A percentile compares a stretch with the other conserved stretches of the same genome.
phyloP scores from a whole-genome alignment of 2,113 vertebrate species.

The Mormyrus lacerda region DNA sequence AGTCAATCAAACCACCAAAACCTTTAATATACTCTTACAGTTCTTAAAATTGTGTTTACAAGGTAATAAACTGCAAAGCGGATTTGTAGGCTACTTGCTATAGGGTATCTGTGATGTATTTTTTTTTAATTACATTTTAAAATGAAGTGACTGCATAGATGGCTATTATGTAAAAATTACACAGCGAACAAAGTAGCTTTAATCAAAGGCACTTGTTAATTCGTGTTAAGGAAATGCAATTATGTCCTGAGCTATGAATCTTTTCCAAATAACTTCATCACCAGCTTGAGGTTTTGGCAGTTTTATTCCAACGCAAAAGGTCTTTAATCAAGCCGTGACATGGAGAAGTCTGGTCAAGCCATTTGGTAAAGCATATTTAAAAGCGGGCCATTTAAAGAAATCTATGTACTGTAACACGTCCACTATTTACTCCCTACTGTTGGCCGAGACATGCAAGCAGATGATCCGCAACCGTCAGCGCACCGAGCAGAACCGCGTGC shows the following conservation, averaged over 20 bases:
- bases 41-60: not conserved
- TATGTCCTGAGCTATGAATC: not conserved
- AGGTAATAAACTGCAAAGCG: not conserved
- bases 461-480: not conserved
- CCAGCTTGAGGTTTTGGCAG: slow-evolving; percentile 7
- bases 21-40: not conserved
- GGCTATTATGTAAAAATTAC: not conserved
- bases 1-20: not conserved
- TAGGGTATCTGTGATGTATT: not conserved
- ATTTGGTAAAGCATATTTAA: slow-evolving; percentile 12
- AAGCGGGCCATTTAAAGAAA: not conserved
- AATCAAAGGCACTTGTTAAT: not conserved
- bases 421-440: not conserved
- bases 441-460: not conserved
- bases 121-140: not conserved
- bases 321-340: slow-evolving; percentile 2
- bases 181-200: not conserved
- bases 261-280: not conserved
- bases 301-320: slow-evolving; percentile 17
- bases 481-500: not conserved
- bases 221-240: not conserved
- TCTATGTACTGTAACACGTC: not conserved
- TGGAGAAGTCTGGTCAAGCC: not conserved
- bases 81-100: not conserved
- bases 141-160: not conserved